These are phyloP conservation scores for Eidolon dupreanum DNA, from an alignment of 2,797 vertebrate genomes.

Conservation along the genomic window DNA sequence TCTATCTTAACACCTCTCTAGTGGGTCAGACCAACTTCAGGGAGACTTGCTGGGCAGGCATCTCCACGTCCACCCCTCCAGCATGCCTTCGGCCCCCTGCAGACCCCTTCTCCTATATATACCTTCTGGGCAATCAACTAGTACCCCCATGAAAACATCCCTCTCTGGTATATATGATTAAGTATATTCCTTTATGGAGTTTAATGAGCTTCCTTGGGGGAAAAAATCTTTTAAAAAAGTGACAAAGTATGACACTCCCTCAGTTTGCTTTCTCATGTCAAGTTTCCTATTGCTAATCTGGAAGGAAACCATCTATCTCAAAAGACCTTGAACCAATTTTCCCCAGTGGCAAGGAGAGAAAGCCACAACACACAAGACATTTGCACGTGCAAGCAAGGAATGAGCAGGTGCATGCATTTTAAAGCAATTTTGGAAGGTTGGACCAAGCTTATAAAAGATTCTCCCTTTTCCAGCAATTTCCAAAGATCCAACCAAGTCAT, in stretches of 20 bases:
- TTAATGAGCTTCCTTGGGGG: not conserved
- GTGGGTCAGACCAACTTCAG: not conserved
- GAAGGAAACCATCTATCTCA: not conserved
- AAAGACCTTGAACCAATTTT: not conserved
- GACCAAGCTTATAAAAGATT: constrained; percentile 38
- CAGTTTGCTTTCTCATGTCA: not conserved
- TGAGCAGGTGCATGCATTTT: not conserved
- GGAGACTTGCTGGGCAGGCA: not conserved
- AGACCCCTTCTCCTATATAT: not conserved
- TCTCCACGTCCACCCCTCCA: not conserved
- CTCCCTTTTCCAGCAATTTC: constrained; percentile 13
- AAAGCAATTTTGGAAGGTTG: not conserved
- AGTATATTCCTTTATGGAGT: not conserved
- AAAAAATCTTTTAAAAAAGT: not conserved
- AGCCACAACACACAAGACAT: not conserved
- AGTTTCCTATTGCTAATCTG: not conserved
- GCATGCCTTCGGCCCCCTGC: not conserved
- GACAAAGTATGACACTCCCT: not conserved
- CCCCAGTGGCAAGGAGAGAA: not conserved
- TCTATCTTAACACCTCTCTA: too few relatives aligned
- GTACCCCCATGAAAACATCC: not conserved
- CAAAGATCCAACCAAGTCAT: constrained; percentile 59
- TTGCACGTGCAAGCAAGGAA: not conserved
- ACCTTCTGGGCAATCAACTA: not conserved
- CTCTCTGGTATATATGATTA: not conserved